These are phyloP conservation scores for Cenopis cana DNA, from an alignment of 2,888 invertebrate species.

Conservation along the genomic window DNA sequence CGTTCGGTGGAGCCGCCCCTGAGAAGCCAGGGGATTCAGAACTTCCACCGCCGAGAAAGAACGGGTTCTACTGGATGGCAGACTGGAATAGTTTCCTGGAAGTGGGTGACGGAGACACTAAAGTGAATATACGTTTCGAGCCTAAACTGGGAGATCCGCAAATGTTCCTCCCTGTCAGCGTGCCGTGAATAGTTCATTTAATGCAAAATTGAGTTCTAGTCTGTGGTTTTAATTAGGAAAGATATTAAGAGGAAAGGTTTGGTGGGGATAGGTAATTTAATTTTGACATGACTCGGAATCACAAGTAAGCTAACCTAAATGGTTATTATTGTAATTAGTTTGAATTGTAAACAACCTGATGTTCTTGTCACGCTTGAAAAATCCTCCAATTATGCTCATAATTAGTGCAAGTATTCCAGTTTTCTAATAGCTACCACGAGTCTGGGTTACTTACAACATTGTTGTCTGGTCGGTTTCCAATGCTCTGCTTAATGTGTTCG, in stretches of 20 bases:
- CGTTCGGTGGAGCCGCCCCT: conserved; percentile 89
- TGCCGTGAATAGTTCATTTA: conserved; percentile 83
- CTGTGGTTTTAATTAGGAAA: conserved; percentile 30
- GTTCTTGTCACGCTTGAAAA: conserved; percentile 25
- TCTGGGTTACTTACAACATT: conserved; percentile 24
- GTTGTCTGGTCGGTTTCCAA: conserved; percentile 10
- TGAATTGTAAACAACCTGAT: conserved; percentile 22
- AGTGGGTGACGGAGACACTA: conserved; percentile 90
- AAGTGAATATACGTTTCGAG: conserved; percentile 91
- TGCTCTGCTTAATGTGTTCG: conserved; percentile 12
- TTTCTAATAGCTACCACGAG: conserved; percentile 38
- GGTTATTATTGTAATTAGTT: conserved; percentile 8
- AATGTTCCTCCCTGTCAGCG: conserved; percentile 89
- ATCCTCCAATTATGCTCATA: conserved; percentile 32
- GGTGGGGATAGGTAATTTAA: conserved; percentile 10
- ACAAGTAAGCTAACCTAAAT: conserved; percentile 4
- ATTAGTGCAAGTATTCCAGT: conserved; percentile 37
- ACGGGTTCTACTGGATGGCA: conserved; percentile 93
- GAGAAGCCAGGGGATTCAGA: conserved; percentile 85
- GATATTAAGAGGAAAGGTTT: conserved; percentile 11
- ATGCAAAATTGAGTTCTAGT: conserved; percentile 36
- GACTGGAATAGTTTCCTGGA: conserved; percentile 95
- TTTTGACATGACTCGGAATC: conserved; percentile 7
- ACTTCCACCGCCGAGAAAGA: conserved; percentile 88
- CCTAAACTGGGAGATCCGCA: conserved; percentile 93